phyloP scores from a whole-genome alignment of 1,140 invertebrate species.

The Aphaenogaster floridana region DNA sequence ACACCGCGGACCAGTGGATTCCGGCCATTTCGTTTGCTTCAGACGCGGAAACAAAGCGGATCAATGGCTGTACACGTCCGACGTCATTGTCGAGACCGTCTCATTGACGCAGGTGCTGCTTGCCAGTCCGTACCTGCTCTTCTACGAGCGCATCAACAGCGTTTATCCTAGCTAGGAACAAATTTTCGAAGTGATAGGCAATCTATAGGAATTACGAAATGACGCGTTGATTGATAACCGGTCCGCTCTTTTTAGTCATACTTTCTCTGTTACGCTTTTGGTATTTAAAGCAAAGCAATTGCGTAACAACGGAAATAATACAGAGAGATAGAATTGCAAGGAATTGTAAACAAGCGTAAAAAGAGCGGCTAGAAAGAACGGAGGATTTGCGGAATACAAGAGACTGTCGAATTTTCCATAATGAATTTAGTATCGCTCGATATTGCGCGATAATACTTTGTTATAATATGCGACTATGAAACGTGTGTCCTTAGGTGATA shows the following conservation, averaged over 20 bases:
- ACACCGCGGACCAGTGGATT: conserved; percentile 94
- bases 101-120: conserved; percentile 82
- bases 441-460: conserved; percentile 45
- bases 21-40: conserved; percentile 97
- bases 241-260: conserved; percentile 22
- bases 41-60: conserved; percentile 89
- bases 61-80: conserved; percentile 84
- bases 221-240: not conserved
- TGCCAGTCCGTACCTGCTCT: conserved; percentile 84
- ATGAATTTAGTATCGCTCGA: conserved; percentile 41
- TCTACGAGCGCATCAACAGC: conserved; percentile 83
- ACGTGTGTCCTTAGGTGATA: conserved; percentile 16
- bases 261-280: not conserved
- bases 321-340: not conserved
- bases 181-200: conserved; percentile 62
- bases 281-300: not conserved
- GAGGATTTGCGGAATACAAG: not conserved
- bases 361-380: conserved; percentile 8
- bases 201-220: conserved; percentile 54
- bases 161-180: conserved; percentile 69
- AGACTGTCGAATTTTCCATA: conserved; percentile 58
- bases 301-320: not conserved
- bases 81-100: conserved; percentile 83
- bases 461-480: conserved; percentile 26
- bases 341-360: conserved; percentile 1